Evolutionary conservation across 2,113 vertebrate genomes (phyloP), one percentile per base, ranked within the genome.

Genomic region (Ondatra zibethicus): DNA sequence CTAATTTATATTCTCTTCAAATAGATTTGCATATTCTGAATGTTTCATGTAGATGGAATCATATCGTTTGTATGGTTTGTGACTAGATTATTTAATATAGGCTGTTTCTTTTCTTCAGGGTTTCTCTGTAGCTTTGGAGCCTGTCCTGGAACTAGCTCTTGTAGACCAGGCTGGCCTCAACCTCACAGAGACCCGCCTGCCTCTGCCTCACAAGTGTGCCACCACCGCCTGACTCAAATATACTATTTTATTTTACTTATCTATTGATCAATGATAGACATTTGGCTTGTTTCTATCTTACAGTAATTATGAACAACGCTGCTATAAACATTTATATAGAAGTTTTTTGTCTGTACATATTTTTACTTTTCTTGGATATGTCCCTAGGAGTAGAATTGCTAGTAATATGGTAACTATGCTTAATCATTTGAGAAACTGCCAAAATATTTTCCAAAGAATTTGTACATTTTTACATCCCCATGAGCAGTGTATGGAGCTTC

Each of bases 361-460:
- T 81, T 95, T 75, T 82, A n/a, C 36, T 58, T 82, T 82, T 27
- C 33, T 58, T 82, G 36, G 50, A 5, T 58, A 25, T 58, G 11
- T n/a, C n/a, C 78, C 21, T 58, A 81, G 21, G 58, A 58, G 50
- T n/a, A 16, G 55, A 65, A 84, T 85, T 75, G 21, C 70, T 85
- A 73, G 21, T 80, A 42, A 78, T 81, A 81, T 52, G 52, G 14
- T 87, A 65, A 92, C 42, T 87, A 33, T 76, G 19, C n/a, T 95
- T 95, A 61, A 61, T 91, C 39, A 78, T 87, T 61, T 63, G 39
- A 95, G 73, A 36, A 95, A 45, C 16, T 87, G 23, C n/a, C 58
- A 42, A 31, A 91, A 55, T 58, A 6, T n/a, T 58, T 55, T 80
- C 50, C 66, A 68, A 82, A 82, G 80, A 21, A 58, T n/a, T n/a